A percentile compares a stretch with the other conserved stretches of the same genome.
Conservation (phyloP, 2,113 vertebrate genomes). For the Gila orcuttii region DNA sequence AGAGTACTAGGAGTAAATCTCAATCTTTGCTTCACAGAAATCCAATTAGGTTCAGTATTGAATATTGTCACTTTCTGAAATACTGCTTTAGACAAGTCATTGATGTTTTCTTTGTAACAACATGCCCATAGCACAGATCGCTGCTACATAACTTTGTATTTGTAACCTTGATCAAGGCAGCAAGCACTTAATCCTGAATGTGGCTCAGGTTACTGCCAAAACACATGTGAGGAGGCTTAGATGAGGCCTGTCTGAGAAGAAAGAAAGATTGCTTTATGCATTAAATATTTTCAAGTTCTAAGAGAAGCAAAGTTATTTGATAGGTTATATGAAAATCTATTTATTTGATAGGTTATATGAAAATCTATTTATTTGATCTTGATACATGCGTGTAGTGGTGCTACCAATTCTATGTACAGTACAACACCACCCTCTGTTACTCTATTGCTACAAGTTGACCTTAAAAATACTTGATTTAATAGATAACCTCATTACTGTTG, state of each 20-base stretch:
- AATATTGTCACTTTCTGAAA: not conserved
- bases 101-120: not conserved
- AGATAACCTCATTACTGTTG: not conserved
- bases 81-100: not conserved
- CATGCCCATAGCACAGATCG: not conserved
- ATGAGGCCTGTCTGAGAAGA: not conserved
- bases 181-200: slow-evolving; percentile 12
- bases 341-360: not conserved
- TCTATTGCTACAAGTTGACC: not conserved
- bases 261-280: not conserved
- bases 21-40: not conserved
- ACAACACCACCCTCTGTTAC: not conserved
- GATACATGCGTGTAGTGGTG: not conserved
- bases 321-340: not conserved
- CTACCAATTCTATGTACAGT: not conserved
- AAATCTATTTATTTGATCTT: not conserved
- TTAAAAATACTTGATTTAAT: not conserved
- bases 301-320: not conserved
- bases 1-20: not conserved
- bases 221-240: slow-evolving; percentile 39
- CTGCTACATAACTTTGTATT: slow-evolving; percentile 20
- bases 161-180: not conserved
- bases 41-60: not conserved
- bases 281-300: not conserved
- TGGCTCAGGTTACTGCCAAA: slow-evolving; percentile 48